A percentile compares a stretch with the other conserved stretches of the same genome.
These are phyloP conservation scores for Andrena haemorrhoa DNA, from an alignment of 2,888 invertebrate genomes.

Conservation along the genomic window DNA sequence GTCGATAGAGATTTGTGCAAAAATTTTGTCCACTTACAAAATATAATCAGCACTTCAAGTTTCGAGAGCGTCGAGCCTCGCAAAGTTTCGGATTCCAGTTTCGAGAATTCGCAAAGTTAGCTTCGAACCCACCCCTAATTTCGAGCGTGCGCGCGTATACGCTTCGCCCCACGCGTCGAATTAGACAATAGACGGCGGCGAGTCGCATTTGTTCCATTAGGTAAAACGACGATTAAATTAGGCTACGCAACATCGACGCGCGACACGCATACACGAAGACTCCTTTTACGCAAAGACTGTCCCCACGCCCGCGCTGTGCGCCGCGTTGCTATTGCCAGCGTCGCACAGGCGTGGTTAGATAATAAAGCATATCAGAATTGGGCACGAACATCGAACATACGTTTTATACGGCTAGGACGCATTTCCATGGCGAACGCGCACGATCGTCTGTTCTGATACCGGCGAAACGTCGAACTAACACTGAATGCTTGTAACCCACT, in stretches of 20 bases:
- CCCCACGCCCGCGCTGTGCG: slow-evolving; percentile 36
- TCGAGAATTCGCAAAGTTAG: too few species aligned
- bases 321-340: slow-evolving; percentile 27
- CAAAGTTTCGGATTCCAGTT: too few species aligned
- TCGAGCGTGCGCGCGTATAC: too few species aligned
- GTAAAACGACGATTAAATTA: slow-evolving; percentile 28
- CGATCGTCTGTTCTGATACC: slow-evolving; percentile 1
- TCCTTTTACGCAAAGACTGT: slow-evolving; percentile 61
- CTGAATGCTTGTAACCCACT: slow-evolving; percentile 42
- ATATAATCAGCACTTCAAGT: too few species aligned
- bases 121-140: too few species aligned
- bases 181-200: slow-evolving; percentile 22
- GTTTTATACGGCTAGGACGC: background rate
- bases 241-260: slow-evolving; percentile 37
- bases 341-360: slow-evolving; percentile 33
- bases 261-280: slow-evolving; percentile 49
- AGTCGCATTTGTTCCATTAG: slow-evolving; percentile 28
- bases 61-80: too few species aligned
- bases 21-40: too few species aligned
- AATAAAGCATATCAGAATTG: slow-evolving; percentile 57
- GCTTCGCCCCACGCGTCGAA: background rate
- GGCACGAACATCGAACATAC: slow-evolving; percentile 12
- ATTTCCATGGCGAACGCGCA: slow-evolving; percentile 1
- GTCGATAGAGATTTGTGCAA: too few species aligned
- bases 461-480: slow-evolving; percentile 30